Conservation (phyloP, 2,888 invertebrate genomes). For the Allolobophora icterica region DNA sequence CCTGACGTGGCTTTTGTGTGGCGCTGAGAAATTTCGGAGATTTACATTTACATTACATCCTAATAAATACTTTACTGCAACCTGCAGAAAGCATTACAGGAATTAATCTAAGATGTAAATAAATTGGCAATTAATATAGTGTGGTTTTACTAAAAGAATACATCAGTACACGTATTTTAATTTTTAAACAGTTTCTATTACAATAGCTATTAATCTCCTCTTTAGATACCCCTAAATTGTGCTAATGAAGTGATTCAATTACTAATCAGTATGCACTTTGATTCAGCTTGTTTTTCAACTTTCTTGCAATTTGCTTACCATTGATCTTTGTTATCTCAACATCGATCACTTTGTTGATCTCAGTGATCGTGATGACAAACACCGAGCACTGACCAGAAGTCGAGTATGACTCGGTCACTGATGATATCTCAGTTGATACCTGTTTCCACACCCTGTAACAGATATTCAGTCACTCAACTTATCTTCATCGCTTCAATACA, state of each 20-base stretch:
- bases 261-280: not conserved
- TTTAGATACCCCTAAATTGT: not conserved
- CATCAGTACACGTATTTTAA: not conserved
- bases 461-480: not conserved
- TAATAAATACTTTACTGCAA: not conserved
- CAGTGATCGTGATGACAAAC: not conserved
- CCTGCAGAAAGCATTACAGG: not conserved
- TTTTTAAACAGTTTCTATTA: not conserved
- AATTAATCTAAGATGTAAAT: not conserved
- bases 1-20: too few species aligned
- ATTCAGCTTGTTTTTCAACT: too few species aligned
- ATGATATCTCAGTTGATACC: not conserved
- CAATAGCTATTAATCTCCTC: not conserved
- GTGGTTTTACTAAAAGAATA: not conserved
- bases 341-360: not conserved
- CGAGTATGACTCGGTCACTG: not conserved
- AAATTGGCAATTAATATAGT: not conserved
- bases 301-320: not conserved
- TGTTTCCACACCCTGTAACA: not conserved
- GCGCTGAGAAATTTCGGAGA: too few species aligned
- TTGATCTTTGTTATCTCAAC: not conserved
- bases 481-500: too few species aligned
- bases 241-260: conserved; percentile 14
- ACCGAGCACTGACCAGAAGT: not conserved
- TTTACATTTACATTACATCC: not conserved